Evolutionary conservation across 2,888 invertebrate species (phyloP), one percentile per base, ranked within the genome.

Genomic region (Drosophila seclusa): DNA sequence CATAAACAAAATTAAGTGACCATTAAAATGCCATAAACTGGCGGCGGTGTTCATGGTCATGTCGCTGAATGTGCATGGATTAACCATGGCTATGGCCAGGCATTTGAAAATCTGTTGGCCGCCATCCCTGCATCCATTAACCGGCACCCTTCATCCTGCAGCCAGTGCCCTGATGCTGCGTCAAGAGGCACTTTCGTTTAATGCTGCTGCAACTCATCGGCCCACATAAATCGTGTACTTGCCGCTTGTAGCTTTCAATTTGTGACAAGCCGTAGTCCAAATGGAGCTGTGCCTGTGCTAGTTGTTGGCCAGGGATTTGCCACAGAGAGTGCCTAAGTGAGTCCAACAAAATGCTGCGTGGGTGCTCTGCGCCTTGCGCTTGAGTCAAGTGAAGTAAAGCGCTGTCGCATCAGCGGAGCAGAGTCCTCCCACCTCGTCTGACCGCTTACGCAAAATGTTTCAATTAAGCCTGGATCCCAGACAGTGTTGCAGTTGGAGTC

Each of bases 1-100:
- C 92, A 93, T 93, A 93, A 92, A 93, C 93, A 92, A 93, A 92
- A 92, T 92, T 92, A 92, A 93, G 92, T 92, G 92, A 91, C 92
- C 92, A 92, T 92, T 92, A 93, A 92, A 92, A 92, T 92, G 92
- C 93, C 92, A 92, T 92, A 93, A 92, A 92, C 89, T 88, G 91
- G 91, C 91, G 90, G 89, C 90, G 91, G 87, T 90, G 84, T 89
- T 76, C 84, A 89, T 87, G 84, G 87, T 54, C 85, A 85, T 82
- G 84, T 82, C 65, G 83, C 71, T 84, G 84, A 82, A 83, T 84
- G 71, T 60, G 63, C 77, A 52, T 58, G 82, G 78, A 81, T 81
- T 81, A 81, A 69, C 74, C 68, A 48, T 67, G 66, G 38, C 40
- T 11, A 27, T 49, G 42, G 38, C 42, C 45, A 40, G 64, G 78